These are phyloP conservation scores for Uria aalge DNA, from an alignment of 2,113 vertebrate genomes.

Conservation along the genomic window DNA sequence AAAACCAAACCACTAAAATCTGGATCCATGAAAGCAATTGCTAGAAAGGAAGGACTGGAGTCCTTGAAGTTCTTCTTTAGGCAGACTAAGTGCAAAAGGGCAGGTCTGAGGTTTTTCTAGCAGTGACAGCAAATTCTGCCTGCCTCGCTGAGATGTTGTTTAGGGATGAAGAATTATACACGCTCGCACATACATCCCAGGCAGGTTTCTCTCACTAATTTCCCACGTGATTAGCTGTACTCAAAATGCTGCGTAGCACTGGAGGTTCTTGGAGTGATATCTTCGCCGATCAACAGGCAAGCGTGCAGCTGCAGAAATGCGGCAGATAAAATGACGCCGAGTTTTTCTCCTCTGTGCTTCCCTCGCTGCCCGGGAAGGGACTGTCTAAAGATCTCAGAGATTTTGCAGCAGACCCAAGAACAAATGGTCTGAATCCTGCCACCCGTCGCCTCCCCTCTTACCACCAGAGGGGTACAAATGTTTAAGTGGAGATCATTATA, in stretches of 20 bases:
- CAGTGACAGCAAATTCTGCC: not conserved
- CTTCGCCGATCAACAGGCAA: not conserved
- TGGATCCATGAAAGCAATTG: slow-evolving; percentile 6
- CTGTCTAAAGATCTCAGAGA: not conserved
- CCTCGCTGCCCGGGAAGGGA: not conserved
- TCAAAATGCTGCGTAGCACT: accelerated
- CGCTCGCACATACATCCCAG: not conserved
- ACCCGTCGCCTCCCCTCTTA: not conserved
- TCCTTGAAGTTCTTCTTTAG: not conserved
- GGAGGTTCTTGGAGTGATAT: not conserved
- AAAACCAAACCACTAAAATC: not conserved
- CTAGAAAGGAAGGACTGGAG: slow-evolving; percentile 27
- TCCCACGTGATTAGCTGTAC: not conserved
- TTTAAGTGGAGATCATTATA: not conserved
- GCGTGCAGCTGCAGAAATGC: not conserved
- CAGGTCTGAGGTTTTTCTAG: not conserved
- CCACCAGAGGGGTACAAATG: not conserved
- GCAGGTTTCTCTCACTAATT: not conserved
- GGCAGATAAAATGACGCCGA: not conserved
- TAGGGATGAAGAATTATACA: not conserved
- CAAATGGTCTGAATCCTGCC: not conserved
- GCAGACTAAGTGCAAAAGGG: not conserved
- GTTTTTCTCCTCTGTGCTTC: not conserved
- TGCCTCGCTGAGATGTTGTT: not conserved
- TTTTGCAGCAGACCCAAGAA: not conserved